Evolutionary conservation across 2,888 invertebrate genomes (phyloP).

Genomic region (Mermis nigrescens): DNA sequence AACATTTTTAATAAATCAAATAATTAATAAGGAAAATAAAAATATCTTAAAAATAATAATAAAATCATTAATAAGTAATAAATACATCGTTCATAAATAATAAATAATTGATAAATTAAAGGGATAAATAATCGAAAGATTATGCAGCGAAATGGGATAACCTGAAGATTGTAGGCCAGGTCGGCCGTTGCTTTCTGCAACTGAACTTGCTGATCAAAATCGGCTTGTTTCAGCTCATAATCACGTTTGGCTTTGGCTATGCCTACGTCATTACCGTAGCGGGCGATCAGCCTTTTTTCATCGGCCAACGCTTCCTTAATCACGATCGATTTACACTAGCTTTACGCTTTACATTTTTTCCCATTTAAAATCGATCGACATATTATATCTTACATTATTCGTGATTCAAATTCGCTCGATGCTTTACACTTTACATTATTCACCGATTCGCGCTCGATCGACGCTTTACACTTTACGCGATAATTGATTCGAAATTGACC

Average conservation of each 20-base stretch:
- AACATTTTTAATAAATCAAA: too few relatives aligned
- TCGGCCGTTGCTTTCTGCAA: slow-evolving; percentile 49
- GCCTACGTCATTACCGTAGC: slow-evolving; percentile 83
- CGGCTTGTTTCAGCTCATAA: slow-evolving; percentile 87
- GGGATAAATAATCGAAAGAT: background rate
- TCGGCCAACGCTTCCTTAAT: slow-evolving; percentile 69
- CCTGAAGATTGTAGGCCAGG: slow-evolving; percentile 35
- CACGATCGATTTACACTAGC: too few relatives aligned
- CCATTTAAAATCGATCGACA: too few relatives aligned
- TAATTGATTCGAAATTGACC: too few relatives aligned
- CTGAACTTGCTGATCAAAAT: slow-evolving; percentile 88
- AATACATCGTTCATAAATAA: background rate
- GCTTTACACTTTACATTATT: too few relatives aligned
- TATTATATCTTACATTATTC: too few relatives aligned
- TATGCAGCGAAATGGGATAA: too few relatives aligned
- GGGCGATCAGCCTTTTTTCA: slow-evolving; percentile 80
- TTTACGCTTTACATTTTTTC: too few relatives aligned
- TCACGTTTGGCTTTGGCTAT: slow-evolving; percentile 89
- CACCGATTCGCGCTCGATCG: too few relatives aligned
- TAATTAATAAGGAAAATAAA: background rate
- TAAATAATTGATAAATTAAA: background rate
- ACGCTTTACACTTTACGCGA: too few relatives aligned
- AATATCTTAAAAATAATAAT: background rate
- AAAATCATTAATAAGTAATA: background rate
- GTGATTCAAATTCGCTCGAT: too few relatives aligned